Conservation (phyloP, 2,888 invertebrate genomes). For the Sacculina carcini region DNA sequence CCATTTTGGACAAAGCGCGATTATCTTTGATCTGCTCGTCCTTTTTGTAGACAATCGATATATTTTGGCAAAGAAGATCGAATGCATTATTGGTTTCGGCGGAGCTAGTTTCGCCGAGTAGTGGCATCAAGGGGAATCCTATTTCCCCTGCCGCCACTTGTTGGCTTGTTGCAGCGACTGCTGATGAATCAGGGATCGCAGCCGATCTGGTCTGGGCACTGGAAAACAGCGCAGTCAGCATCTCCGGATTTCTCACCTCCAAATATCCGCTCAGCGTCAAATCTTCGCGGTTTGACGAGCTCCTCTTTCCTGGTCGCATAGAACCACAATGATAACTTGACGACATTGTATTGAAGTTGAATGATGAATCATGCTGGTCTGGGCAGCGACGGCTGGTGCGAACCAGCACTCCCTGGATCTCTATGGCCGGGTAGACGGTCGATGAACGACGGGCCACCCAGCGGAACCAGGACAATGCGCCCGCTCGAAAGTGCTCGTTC, state of each 20-base stretch:
- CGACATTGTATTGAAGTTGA: neutral
- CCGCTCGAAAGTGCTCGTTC: constrained; percentile 22
- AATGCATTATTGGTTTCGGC: constrained; percentile 1
- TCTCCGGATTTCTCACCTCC: neutral
- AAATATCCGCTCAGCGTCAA: neutral
- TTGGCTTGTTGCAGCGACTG: neutral
- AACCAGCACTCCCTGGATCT: constrained; percentile 14
- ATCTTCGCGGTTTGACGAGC: neutral
- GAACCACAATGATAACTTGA: neutral
- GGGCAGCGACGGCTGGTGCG: neutral
- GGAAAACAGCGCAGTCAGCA: neutral
- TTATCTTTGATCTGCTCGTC: neutral
- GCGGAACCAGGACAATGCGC: constrained; percentile 17
- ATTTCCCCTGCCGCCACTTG: neutral
- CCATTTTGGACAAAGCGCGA: neutral
- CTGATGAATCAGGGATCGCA: neutral
- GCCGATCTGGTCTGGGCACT: neutral
- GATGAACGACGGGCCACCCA: constrained; percentile 16
- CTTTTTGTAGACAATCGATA: neutral
- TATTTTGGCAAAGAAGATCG: neutral
- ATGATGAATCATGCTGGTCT: neutral
- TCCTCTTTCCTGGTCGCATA: neutral
- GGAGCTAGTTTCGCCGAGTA: neutral
- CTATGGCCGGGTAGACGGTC: constrained; percentile 15
- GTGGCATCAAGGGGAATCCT: neutral